Conservation (phyloP, 2,888 invertebrate genomes). For the Halocaridina rubra region DNA sequence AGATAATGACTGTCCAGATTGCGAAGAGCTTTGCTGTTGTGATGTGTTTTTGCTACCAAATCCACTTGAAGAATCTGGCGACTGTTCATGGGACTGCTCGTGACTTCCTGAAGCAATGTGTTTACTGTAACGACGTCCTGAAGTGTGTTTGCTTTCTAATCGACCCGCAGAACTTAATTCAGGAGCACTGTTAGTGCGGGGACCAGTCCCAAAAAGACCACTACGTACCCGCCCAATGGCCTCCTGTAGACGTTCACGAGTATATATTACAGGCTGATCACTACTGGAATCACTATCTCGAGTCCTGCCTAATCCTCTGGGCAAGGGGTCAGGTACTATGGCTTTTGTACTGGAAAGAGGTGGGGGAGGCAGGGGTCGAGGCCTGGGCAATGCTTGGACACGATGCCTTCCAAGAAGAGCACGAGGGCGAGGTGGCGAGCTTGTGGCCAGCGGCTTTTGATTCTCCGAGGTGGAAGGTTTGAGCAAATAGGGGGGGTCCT, state of each 20-base stretch:
- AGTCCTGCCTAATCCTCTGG: conserved; percentile 49
- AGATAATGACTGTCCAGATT: conserved; percentile 62
- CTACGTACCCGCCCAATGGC: conserved; percentile 66
- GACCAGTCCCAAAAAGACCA: conserved; percentile 44
- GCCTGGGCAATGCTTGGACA: conserved; percentile 30
- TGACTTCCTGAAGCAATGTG: conserved; percentile 36
- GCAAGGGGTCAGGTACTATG: conserved; percentile 53
- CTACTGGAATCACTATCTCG: conserved; percentile 57
- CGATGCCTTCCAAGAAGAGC: conserved; percentile 75
- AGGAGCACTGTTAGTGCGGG: conserved; percentile 63
- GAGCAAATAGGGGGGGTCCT: conserved; percentile 62
- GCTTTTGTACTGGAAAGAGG: conserved; percentile 57
- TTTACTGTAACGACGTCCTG: conserved; percentile 27
- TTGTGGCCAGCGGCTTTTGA: conserved; percentile 72
- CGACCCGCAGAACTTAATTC: conserved; percentile 60
- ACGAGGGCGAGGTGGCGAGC: conserved; percentile 70
- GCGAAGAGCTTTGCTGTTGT: conserved; percentile 73
- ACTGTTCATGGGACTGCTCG: conserved; percentile 76
- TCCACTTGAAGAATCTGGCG: conserved; percentile 85
- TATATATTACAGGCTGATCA: conserved; percentile 65
- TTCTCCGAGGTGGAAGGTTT: conserved; percentile 61
- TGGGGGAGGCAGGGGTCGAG: conserved; percentile 34
- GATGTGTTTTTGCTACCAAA: conserved; percentile 92
- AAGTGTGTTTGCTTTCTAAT: conserved; percentile 22
- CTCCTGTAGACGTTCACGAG: conserved; percentile 66